These are phyloP conservation scores for Diorhabda carinulata DNA, from an alignment of 1,140 invertebrate species.

Conservation along the genomic window DNA sequence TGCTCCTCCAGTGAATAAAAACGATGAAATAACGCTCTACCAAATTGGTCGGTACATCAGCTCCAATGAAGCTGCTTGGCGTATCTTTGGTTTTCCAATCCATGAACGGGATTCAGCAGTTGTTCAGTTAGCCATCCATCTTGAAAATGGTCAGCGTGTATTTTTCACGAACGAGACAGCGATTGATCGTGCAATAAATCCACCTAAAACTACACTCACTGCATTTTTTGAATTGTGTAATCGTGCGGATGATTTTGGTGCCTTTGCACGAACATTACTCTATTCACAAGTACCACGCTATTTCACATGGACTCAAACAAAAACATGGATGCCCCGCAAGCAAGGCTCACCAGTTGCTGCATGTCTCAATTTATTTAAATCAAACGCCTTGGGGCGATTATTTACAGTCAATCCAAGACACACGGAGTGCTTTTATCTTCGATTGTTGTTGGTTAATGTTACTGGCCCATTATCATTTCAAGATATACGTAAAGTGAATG, in stretches of 20 bases:
- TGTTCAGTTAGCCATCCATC: constrained; percentile 42
- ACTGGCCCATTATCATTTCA: too few species aligned
- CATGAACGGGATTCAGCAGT: constrained; percentile 44
- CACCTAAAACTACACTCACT: constrained; percentile 35
- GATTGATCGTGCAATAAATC: constrained; percentile 27
- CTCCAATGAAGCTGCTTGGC: constrained; percentile 46
- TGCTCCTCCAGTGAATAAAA: constrained; percentile 25
- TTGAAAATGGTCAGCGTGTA: constrained; percentile 40
- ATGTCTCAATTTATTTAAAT: constrained; percentile 19
- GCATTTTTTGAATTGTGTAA: constrained; percentile 34
- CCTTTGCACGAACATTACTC: constrained; percentile 45
- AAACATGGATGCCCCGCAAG: constrained; percentile 16
- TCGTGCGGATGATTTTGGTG: neutral
- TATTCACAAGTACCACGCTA: constrained; percentile 46
- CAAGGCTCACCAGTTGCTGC: constrained; percentile 14
- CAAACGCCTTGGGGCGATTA: constrained; percentile 19
- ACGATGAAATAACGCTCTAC: constrained; percentile 36
- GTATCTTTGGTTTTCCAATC: constrained; percentile 44
- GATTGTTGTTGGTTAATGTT: too few species aligned
- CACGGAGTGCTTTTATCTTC: too few species aligned
- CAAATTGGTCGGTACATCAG: constrained; percentile 37
- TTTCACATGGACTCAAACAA: constrained; percentile 41
- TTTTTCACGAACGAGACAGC: constrained; percentile 29
- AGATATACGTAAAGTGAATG: too few species aligned
- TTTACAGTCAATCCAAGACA: constrained; percentile 23